Percentiles rank a stretch among this genome's conserved stretches.
Conservation (phyloP, 2,797 vertebrate species). For the Denticeps clupeoides region DNA sequence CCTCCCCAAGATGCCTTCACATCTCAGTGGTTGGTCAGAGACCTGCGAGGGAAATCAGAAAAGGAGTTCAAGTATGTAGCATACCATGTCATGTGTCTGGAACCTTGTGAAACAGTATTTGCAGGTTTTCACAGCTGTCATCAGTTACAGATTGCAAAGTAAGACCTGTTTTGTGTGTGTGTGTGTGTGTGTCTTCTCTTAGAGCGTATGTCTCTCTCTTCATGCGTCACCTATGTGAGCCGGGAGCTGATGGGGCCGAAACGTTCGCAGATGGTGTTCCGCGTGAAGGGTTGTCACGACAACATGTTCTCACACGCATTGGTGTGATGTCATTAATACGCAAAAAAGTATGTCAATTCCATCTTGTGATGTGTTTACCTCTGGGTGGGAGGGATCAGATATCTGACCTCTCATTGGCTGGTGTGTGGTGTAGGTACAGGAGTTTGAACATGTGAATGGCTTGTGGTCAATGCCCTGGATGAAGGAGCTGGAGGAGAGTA, state of each 20-base stretch:
- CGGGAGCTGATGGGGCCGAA: conserved; percentile 93
- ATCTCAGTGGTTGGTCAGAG: conserved; percentile 94
- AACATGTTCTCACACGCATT: conserved; percentile 92
- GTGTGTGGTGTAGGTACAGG: conserved; percentile 71
- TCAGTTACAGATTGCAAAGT: too few species aligned
- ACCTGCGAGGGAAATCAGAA: conserved; percentile 92
- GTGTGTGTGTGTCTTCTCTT: background rate
- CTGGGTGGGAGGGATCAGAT: background rate
- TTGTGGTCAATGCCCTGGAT: conserved; percentile 98
- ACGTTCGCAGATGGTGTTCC: conserved; percentile 95
- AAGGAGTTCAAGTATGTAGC: conserved; percentile 98
- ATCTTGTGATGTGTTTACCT: background rate
- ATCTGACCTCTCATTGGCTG: conserved; percentile 5
- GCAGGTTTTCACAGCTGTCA: too few species aligned
- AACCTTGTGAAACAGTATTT: too few species aligned
- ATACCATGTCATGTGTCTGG: too few species aligned
- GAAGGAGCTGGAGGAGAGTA: conserved; percentile 84
- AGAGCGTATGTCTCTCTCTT: conserved; percentile 96
- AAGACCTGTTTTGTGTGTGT: too few species aligned
- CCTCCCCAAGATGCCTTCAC: conserved; percentile 97
- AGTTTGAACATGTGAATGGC: conserved; percentile 95
- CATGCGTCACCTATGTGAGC: conserved; percentile 96
- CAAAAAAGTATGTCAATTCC: conserved; percentile 71
- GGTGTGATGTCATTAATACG: conserved; percentile 97
- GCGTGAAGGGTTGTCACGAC: conserved; percentile 87